Evolutionary conservation across 2,797 vertebrate genomes (phyloP).

Genomic region (Sphaeramia orbicularis): DNA sequence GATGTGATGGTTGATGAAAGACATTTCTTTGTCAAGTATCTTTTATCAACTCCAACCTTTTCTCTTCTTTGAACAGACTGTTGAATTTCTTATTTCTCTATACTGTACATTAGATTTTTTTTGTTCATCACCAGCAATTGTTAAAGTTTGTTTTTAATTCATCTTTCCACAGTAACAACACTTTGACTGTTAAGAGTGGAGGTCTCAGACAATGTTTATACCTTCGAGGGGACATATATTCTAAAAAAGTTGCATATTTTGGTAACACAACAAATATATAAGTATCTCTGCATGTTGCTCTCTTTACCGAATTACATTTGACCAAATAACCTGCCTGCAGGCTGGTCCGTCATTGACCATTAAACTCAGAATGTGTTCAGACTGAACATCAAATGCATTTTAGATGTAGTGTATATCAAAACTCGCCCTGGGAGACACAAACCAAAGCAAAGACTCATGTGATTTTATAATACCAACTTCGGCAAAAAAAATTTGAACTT

Average conservation of each 20-base stretch:
- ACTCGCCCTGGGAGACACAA: background rate
- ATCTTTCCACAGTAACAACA: no score
- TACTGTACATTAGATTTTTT: no score
- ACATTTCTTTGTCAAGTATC: no score
- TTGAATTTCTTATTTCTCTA: no score
- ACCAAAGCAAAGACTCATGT: background rate
- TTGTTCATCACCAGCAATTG: no score
- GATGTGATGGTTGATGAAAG: no score
- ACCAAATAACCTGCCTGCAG: constrained; percentile 9
- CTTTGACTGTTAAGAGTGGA: no score
- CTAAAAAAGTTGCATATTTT: background rate
- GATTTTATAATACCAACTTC: background rate
- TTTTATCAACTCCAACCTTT: no score
- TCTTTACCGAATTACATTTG: constrained; percentile 15
- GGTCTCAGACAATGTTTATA: background rate
- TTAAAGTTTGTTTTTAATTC: no score
- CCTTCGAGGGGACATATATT: background rate
- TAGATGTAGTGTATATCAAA: constrained; percentile 15
- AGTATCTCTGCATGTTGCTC: constrained; percentile 13
- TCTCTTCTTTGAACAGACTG: no score
- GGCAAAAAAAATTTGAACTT: constrained; percentile 6
- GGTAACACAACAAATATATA: constrained; percentile 1
- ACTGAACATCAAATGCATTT: constrained; percentile 18
- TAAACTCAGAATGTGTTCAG: constrained; percentile 15
- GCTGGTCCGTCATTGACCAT: constrained; percentile 2